phyloP scores from a whole-genome alignment of 2,797 vertebrate genomes.

The Pitangus sulphuratus region DNA sequence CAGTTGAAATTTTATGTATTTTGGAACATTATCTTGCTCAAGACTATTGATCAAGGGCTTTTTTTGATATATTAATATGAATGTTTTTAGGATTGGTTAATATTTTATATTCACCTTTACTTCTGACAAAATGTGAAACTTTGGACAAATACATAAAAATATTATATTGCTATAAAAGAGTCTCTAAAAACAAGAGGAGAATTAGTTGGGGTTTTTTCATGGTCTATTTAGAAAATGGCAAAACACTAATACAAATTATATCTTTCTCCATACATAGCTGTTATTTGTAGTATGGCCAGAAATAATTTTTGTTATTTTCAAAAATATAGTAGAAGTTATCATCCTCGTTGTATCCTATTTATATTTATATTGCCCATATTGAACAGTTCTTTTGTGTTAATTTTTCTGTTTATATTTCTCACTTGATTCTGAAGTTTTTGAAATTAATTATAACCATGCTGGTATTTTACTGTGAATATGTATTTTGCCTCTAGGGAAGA shows the following conservation, averaged over 20 bases:
- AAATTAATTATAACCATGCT: not conserved
- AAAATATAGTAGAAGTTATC: not conserved
- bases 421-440: not conserved
- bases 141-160: not conserved
- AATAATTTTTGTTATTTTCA: not conserved
- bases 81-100: not conserved
- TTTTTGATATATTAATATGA: not conserved
- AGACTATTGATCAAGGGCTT: not conserved
- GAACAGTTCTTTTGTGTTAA: not conserved
- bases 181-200: not conserved
- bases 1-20: not conserved
- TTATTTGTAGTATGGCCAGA: not conserved
- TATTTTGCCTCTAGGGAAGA: not conserved
- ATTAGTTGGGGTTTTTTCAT: not conserved
- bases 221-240: not conserved
- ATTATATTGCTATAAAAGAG: not conserved
- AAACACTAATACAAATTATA: not conserved
- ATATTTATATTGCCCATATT: not conserved
- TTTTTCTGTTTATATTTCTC: not conserved
- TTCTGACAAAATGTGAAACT: not conserved
- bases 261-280: not conserved
- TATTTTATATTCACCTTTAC: not conserved
- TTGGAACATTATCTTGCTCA: not conserved
- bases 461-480: not conserved
- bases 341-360: not conserved